Evolutionary conservation across 2,888 invertebrate species (phyloP), one percentile per base, ranked within the genome.

Genomic region (Alloscopus bannaensis): DNA sequence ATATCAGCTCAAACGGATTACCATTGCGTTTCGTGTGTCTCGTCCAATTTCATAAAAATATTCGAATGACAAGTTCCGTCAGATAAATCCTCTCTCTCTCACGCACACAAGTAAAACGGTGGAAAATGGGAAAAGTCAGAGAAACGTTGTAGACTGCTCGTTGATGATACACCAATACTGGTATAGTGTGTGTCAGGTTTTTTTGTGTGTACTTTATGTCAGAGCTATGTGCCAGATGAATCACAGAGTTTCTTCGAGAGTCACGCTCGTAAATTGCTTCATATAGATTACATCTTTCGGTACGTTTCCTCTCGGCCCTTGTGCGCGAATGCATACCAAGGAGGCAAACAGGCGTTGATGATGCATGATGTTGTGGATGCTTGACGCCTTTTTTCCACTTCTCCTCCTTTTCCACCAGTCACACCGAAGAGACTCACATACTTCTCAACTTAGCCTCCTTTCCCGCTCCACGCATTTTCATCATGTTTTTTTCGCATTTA

Each of bases 271-370:
- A 79, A 79, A 79, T 79, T 79, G 79, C 79, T 68, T 79, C 72
- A 72, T 64, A 77, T 70, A 79, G 71, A 70, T 62, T 55, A 18
- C 45, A 45, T 45, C 45, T 45, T 45, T 45, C 45, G 45, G 45
- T 45, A 18, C 45, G 45, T 70, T 79, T 70, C 70, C 62, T 65
- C 69, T 69, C 70, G 69, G 77, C 70, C 70, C 65, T 77, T 79
- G 68, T 72, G 79, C 68, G 79, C 79, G 79, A 79, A 79, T 79
- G 81, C 73, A 85, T 85, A 78, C 85, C 85, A 80, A 47, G 73
- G 81, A 84, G 60, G 77, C 83, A 85, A 82, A 81, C 83, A 84
- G 83, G 82, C 84, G 85, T 82, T 80, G 79, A 84, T 85, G 85
- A 85, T 85, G 81, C 85, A 84, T 85, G 79, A 79, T 71, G 72